phyloP scores from a whole-genome alignment of 2,888 invertebrate species.

The Phania funesta region DNA sequence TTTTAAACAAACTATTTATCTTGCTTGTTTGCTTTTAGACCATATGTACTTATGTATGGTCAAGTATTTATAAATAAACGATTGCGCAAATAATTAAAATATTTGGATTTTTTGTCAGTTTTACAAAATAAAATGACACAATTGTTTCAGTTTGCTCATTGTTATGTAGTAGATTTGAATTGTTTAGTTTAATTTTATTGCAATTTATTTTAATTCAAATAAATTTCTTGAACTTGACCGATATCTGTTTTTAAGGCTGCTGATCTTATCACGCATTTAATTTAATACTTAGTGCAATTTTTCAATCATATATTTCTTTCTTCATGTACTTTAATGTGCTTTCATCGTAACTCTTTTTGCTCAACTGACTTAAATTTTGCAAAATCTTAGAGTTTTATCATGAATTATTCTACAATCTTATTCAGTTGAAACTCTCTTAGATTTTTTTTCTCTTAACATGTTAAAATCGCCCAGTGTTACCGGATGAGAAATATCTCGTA shows the following conservation, averaged over 20 bases:
- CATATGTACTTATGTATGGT: conserved; percentile 9
- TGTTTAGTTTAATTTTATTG: not conserved
- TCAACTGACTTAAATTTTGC: conserved; percentile 39
- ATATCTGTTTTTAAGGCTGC: conserved; percentile 34
- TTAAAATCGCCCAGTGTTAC: not conserved
- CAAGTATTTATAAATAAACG: conserved; percentile 51
- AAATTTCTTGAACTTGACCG: conserved; percentile 64
- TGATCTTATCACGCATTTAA: conserved; percentile 9
- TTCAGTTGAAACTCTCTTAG: conserved; percentile 15
- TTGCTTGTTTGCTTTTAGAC: conserved; percentile 16
- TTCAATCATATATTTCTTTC: not conserved
- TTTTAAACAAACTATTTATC: not conserved
- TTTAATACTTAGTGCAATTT: not conserved
- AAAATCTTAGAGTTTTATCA: conserved; percentile 19
- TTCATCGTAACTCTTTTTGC: conserved; percentile 28
- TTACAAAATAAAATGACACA: conserved; percentile 30
- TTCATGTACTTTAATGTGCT: not conserved
- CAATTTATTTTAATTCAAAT: conserved; percentile 23
- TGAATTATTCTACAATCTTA: not conserved
- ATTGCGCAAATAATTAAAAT: conserved; percentile 47
- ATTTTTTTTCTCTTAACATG: not conserved
- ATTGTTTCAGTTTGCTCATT: too few relatives aligned
- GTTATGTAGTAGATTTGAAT: not conserved
- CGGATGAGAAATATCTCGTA: not conserved
- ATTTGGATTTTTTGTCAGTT: conserved; percentile 1